Conservation (phyloP, 23 tunicate species). For the Clavelina lepadiformis region DNA sequence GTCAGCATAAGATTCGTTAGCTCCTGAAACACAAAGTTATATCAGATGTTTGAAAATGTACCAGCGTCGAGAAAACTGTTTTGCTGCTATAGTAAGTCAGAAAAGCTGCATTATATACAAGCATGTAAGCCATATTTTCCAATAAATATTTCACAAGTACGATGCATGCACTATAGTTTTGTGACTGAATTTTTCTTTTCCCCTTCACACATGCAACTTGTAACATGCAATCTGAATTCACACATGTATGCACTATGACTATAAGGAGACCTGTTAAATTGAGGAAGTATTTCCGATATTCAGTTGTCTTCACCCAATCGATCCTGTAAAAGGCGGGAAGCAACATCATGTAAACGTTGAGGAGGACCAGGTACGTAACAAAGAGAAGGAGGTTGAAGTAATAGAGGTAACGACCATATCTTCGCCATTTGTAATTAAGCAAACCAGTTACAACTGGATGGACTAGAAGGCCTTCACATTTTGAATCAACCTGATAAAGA, state of each 20-base stretch:
- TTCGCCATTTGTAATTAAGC: conserved; percentile 85
- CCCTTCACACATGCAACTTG: background rate
- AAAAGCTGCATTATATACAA: no score
- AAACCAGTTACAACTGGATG: conserved; percentile 95
- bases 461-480: conserved; percentile 76
- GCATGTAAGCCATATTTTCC: no score
- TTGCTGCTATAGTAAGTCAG: no score
- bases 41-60: background rate
- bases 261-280: background rate
- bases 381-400: conserved; percentile 63
- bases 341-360: conserved; percentile 85
- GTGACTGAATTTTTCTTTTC: no score
- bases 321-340: conserved; percentile 70
- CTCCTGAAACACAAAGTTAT: background rate
- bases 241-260: background rate
- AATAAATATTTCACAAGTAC: no score
- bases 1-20: background rate
- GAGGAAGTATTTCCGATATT: conserved; percentile 6
- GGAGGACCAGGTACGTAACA: conserved; percentile 44
- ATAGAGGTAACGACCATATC: conserved; percentile 88
- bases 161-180: no score
- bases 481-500: conserved; percentile 56
- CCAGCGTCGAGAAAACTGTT: no score
- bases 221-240: background rate
- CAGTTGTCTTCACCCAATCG: conserved; percentile 53